Evolutionary conservation across 2,797 vertebrate species (phyloP).

Genomic region (Liasis olivaceus): DNA sequence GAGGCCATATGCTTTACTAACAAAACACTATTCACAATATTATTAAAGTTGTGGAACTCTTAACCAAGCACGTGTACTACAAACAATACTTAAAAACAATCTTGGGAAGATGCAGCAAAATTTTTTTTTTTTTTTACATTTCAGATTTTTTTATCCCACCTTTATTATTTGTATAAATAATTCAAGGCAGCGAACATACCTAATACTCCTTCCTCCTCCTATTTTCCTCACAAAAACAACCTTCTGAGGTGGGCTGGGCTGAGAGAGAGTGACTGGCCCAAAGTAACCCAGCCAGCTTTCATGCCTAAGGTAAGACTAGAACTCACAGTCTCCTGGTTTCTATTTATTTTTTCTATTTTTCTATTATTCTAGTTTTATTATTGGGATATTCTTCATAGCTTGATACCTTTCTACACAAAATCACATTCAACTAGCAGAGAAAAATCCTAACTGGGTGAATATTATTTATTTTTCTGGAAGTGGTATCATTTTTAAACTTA

Average conservation of each 20-base stretch:
- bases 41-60: background rate
- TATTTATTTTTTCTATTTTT: too few relatives aligned
- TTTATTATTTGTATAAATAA: too few relatives aligned
- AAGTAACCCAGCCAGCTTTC: too few relatives aligned
- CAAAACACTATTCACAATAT: background rate
- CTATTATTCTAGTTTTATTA: too few relatives aligned
- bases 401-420: background rate
- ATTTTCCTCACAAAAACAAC: too few relatives aligned
- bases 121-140: background rate
- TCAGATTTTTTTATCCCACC: background rate
- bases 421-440: background rate
- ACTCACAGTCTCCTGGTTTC: too few relatives aligned
- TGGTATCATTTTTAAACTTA: background rate
- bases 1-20: constrained; percentile 8
- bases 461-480: background rate
- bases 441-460: background rate
- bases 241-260: too few relatives aligned
- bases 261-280: too few relatives aligned
- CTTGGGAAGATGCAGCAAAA: background rate
- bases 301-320: too few relatives aligned
- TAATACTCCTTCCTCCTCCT: too few relatives aligned
- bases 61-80: background rate
- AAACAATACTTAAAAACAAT: background rate
- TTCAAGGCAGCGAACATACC: too few relatives aligned
- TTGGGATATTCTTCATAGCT: background rate